Evolutionary conservation across 2,888 invertebrate genomes (phyloP), one percentile per base, ranked within the genome.

Genomic region (Piscicola geometra): DNA sequence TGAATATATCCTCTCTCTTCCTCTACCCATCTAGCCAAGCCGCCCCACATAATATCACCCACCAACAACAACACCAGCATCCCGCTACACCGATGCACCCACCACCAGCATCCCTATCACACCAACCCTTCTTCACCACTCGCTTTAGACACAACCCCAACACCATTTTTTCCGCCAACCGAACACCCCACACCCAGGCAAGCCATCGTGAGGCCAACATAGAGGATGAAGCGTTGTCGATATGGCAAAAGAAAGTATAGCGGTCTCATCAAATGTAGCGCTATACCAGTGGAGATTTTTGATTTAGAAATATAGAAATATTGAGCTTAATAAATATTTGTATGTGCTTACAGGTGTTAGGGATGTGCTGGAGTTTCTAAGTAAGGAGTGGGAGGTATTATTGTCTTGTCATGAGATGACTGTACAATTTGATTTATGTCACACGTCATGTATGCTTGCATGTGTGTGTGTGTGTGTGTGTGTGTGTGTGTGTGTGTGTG

Each of bases 391-490:
- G n/a, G n/a, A n/a, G n/a, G n/a, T n/a, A n/a, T n/a, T n/a, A n/a
- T n/a, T n/a, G n/a, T n/a, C n/a, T n/a, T n/a, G n/a, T n/a, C n/a
- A n/a, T n/a, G n/a, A n/a, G n/a, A n/a, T n/a, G n/a, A n/a, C n/a
- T n/a, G n/a, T n/a, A n/a, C n/a, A n/a, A n/a, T n/a, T n/a, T n/a
- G n/a, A n/a, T n/a, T n/a, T n/a, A n/a, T n/a, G n/a, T n/a, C n/a
- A n/a, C n/a, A n/a, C n/a, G n/a, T n/a, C n/a, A n/a, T 41, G 15
- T 41, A 9, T 64, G 64, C n/a, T 3, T 64, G 64, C n/a, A 64
- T 64, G 64, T 64, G 30, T 64, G 64, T 64, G 30, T 64, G 64
- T 64, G 64, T 64, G 64, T 30, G 64, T 64, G 64, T 64, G 64
- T 64, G 64, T 64, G 64, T 64, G 30, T 64, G 64, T 64, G 30